Conservation (phyloP, 2,113 vertebrate genomes). For the Myiagra hebetior region DNA sequence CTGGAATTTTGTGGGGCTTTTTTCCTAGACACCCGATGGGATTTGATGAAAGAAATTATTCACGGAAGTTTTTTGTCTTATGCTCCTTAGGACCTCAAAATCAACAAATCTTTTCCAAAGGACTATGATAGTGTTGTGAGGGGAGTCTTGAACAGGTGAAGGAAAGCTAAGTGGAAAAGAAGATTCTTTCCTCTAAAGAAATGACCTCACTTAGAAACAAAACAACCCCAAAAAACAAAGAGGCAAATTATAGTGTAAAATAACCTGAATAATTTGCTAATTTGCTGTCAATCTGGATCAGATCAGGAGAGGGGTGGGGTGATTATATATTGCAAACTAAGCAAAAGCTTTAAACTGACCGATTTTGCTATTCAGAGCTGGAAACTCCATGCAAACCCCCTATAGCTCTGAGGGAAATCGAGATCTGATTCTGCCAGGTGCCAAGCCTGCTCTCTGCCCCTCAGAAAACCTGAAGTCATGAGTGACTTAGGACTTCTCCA, state of each 20-base stretch:
- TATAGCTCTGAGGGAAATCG: background rate
- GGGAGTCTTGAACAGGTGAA: background rate
- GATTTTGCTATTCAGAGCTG: background rate
- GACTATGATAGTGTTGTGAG: background rate
- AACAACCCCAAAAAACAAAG: background rate
- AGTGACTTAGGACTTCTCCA: background rate
- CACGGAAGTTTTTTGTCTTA: background rate
- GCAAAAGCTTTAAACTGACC: background rate
- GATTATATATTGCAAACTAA: background rate
- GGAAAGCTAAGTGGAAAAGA: background rate
- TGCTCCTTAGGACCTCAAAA: background rate
- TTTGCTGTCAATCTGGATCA: background rate
- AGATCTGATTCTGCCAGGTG: background rate
- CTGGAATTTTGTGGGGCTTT: rapidly evolving
- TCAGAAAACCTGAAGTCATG: background rate
- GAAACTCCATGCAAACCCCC: background rate
- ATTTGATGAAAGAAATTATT: background rate
- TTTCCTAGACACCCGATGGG: rapidly evolving
- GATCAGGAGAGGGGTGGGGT: background rate
- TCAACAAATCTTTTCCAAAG: background rate
- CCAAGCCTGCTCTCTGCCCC: background rate
- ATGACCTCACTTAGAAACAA: background rate
- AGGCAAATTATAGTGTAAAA: background rate
- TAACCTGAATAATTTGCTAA: background rate
- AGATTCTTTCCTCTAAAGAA: background rate